Conservation (phyloP, 2,888 invertebrate species). For the Ophion slaviceki region DNA sequence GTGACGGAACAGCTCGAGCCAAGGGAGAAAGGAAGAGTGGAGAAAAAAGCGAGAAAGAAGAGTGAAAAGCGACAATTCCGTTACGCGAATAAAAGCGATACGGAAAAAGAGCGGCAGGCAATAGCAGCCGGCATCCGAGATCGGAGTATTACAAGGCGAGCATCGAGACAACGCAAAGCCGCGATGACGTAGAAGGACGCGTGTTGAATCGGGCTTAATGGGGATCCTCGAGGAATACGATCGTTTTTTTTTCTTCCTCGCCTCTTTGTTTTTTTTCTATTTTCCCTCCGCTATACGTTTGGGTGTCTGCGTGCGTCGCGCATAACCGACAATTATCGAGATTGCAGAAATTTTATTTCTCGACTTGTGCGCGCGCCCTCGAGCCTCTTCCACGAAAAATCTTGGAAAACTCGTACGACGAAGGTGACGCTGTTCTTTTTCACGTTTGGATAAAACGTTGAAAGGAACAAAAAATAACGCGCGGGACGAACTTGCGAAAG, state of each 20-base stretch:
- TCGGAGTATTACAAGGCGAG: conserved; percentile 64
- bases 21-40: not conserved
- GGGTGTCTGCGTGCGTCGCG: conserved; percentile 10
- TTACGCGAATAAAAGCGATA: conserved; percentile 17
- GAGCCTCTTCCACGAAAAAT: not conserved
- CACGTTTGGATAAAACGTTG: not conserved
- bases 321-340: conserved; percentile 32
- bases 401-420: not conserved
- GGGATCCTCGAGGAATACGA: conserved; percentile 52
- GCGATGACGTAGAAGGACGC: conserved; percentile 61
- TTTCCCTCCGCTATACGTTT: not conserved
- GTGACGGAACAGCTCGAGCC: not conserved
- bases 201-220: conserved; percentile 58
- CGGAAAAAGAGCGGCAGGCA: conserved; percentile 13
- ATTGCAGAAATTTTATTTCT: conserved; percentile 46
- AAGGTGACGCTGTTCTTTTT: too few species aligned
- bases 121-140: conserved; percentile 42
- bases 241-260: conserved; percentile 12
- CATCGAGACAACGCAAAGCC: conserved; percentile 37
- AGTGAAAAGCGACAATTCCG: conserved; percentile 20
- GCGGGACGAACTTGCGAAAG: too few species aligned
- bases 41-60: conserved; percentile 1
- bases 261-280: not conserved
- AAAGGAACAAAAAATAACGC: not conserved
- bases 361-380: conserved; percentile 16